Evolutionary conservation across 2,113 vertebrate species (phyloP), one percentile per base, ranked within the genome.

Genomic region (Phyllostomus hastatus): DNA sequence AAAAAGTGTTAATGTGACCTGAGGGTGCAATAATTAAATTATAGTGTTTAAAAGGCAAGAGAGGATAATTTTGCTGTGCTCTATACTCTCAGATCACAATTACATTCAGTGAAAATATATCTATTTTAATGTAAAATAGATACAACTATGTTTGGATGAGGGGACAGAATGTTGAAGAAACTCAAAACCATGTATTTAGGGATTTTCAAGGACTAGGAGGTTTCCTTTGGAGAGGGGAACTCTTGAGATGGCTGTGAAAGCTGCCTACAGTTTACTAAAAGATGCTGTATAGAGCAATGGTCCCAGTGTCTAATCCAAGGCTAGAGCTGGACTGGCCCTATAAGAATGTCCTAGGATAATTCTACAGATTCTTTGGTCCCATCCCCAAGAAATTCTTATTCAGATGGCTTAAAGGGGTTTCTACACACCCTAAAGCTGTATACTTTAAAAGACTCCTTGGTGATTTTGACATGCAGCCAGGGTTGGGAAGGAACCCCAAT

Each of bases 81-180:
- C 20, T 54, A 43, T n/a, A 73, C 38, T 87, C 66, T 80, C 8
- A 48, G 66, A 85, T 87, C 70, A 93, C 70, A 76, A 59, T 87
- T 90, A 76, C 12, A 61, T 75, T 75, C 75, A 83, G 38, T 31
- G 31, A 64, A 64, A 64, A 64, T 31, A 64, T 31, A 64, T 64
- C 26, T 61, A 28, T 75, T 95, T 96, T 75, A 64, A 80, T n/a
- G 57, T 79, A 88, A 93, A 93, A 88, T 41, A 70, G 72, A 89
- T 16, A 79, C 20, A 64, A 64, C 19, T 87, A 17, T 64, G 61
- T 82, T 87, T 70, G 73, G n/a, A 35, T 69, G 4, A 84, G 9
- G 70, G 28, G 33, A 86, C 3, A 41, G 70, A 70, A 90, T 22
- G 7, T 52, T 84, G 80, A 84, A 89, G 80, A 31, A 38, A 79